A percentile compares a stretch with the other conserved stretches of the same genome.
These are phyloP conservation scores for Tetropium fuscum DNA, from an alignment of 2,888 invertebrate genomes.

Conservation along the genomic window DNA sequence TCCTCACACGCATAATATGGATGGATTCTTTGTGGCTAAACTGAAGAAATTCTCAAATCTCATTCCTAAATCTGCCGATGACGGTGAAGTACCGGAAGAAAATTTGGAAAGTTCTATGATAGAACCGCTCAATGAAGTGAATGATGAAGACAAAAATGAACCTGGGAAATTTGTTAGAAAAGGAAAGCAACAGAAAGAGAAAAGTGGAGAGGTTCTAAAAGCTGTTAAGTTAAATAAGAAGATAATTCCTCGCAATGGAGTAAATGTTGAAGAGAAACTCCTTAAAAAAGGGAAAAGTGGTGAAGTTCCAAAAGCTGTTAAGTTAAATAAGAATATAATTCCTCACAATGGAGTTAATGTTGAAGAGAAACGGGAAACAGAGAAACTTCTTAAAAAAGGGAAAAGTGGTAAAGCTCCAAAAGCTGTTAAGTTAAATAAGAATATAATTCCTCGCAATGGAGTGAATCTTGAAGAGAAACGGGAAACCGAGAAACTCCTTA, in stretches of 20 bases:
- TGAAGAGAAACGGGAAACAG: too few relatives aligned
- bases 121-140: constrained; percentile 6
- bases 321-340: too few relatives aligned
- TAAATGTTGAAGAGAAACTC: too few relatives aligned
- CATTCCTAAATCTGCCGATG: constrained; percentile 54
- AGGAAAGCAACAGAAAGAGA: constrained; percentile 24
- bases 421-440: too few relatives aligned
- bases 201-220: constrained; percentile 40
- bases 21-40: constrained; percentile 99
- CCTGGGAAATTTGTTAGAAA: constrained; percentile 22
- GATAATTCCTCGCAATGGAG: too few relatives aligned
- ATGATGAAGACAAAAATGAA: constrained; percentile 27
- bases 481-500: constrained; percentile 24
- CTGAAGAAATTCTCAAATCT: constrained; percentile 95
- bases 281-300: too few relatives aligned
- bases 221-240: constrained; percentile 49
- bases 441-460: constrained; percentile 11
- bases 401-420: too few relatives aligned
- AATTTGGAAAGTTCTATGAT: constrained; percentile 62
- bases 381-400: too few relatives aligned
- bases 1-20: constrained; percentile 99
- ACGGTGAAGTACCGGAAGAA: constrained; percentile 59
- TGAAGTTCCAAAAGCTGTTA: too few relatives aligned
- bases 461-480: constrained; percentile 16
- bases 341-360: too few relatives aligned